Evolutionary conservation across 2,888 invertebrate species (phyloP).

Genomic region (Trissonchulus latispiculum): DNA sequence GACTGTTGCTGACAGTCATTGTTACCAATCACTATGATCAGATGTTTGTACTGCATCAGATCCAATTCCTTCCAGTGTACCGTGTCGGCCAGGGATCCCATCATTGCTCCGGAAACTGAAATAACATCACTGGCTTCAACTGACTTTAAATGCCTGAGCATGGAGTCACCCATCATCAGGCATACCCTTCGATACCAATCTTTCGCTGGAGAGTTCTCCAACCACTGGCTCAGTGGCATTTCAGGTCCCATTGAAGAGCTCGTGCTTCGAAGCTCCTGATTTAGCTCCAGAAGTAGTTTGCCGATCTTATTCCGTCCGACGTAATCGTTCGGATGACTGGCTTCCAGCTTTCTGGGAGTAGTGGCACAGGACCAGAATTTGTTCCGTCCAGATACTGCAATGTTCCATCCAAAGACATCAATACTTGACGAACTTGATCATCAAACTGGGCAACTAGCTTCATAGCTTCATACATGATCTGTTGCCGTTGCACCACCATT

Average conservation of each 20-base stretch:
- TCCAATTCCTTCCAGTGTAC: neutral
- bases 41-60: neutral
- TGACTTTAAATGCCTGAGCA: neutral
- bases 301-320: neutral
- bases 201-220: neutral
- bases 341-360: neutral
- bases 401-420: neutral
- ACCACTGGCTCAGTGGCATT: neutral
- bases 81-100: neutral
- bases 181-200: neutral
- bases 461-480: neutral
- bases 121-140: neutral
- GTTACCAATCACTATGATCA: neutral
- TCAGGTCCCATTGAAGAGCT: neutral
- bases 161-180: neutral
- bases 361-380: neutral
- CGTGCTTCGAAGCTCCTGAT: neutral
- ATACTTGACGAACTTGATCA: neutral
- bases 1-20: too few species aligned
- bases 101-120: neutral
- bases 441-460: neutral
- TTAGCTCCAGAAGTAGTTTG: neutral
- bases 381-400: neutral
- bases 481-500: neutral
- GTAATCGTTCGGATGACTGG: neutral